Conservation (phyloP, 2,797 vertebrate species). For the Danio kyathit region DNA sequence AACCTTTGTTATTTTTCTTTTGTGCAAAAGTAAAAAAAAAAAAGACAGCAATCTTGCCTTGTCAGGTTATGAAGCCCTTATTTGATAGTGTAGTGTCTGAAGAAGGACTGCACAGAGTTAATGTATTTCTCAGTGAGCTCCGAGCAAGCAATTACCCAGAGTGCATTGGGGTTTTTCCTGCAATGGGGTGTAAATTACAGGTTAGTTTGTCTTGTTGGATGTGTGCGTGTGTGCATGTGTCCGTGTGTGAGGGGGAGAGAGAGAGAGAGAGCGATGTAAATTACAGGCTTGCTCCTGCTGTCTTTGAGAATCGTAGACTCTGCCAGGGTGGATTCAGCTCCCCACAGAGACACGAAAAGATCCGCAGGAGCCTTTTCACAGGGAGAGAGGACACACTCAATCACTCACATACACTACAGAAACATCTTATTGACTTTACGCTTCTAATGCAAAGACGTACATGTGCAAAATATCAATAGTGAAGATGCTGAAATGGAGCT, state of each 20-base stretch:
- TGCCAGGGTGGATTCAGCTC: conserved; percentile 65
- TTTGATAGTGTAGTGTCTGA: conserved; percentile 41
- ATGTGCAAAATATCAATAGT: not conserved
- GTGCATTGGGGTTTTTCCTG: conserved; percentile 61
- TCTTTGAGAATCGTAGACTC: conserved; percentile 63
- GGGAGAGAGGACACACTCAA: conserved; percentile 46
- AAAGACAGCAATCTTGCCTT: conserved; percentile 26
- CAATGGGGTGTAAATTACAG: conserved; percentile 67
- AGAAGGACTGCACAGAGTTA: conserved; percentile 62
- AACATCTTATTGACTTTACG: conserved; percentile 26
- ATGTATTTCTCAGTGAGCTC: conserved; percentile 61
- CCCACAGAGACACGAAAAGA: conserved; percentile 64
- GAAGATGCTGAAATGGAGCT: conserved; percentile 1
- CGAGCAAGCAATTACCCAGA: conserved; percentile 65
- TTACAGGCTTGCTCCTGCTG: conserved; percentile 67
- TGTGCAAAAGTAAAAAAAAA: conserved; percentile 4
- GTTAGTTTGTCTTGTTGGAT: conserved; percentile 63
- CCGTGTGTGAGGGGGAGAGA: not conserved
- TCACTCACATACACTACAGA: conserved; percentile 41
- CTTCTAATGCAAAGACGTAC: conserved; percentile 4
- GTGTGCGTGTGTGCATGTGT: conserved; percentile 44
- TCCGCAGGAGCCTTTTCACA: conserved; percentile 46
- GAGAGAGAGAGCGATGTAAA: conserved; percentile 64
- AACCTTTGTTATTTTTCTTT: conserved; percentile 41
- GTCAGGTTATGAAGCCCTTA: conserved; percentile 47